Percentiles rank a stretch among this genome's conserved stretches.
phyloP scores from a whole-genome alignment of 1,140 invertebrate species.

The Brachionus asplanchnoidis region DNA sequence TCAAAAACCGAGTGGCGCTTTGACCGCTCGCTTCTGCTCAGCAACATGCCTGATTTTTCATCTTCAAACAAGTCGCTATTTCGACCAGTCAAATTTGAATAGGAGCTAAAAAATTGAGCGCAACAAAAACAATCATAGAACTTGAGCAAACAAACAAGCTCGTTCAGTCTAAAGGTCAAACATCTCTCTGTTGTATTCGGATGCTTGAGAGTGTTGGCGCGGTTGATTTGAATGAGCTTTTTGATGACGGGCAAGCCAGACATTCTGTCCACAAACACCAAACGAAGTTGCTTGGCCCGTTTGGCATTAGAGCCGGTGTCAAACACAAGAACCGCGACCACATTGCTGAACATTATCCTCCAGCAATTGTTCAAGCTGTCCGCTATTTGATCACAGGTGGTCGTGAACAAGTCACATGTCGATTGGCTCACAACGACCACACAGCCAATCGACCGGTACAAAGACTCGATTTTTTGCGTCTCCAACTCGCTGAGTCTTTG shows the following conservation, averaged over 20 bases:
- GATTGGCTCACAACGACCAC: neutral
- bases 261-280: neutral
- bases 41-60: neutral
- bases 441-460: conserved; percentile 4
- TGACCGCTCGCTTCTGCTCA: neutral
- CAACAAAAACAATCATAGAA: conserved; percentile 3
- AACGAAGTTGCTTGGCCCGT: neutral
- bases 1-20: neutral
- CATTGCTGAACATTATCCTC: neutral
- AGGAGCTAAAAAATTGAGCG: neutral
- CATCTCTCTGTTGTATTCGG: neutral
- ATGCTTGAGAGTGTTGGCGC: neutral
- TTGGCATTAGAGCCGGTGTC: conserved; percentile 16
- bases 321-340: neutral
- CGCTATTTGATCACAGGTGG: neutral
- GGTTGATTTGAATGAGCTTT: neutral
- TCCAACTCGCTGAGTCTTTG: neutral
- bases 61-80: neutral
- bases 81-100: neutral
- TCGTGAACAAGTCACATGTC: neutral
- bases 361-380: conserved; percentile 5
- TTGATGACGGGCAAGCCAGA: neutral
- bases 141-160: neutral
- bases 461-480: neutral
- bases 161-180: neutral